phyloP scores from a whole-genome alignment of 2,113 vertebrate genomes.

The Ardeotis arabs region DNA sequence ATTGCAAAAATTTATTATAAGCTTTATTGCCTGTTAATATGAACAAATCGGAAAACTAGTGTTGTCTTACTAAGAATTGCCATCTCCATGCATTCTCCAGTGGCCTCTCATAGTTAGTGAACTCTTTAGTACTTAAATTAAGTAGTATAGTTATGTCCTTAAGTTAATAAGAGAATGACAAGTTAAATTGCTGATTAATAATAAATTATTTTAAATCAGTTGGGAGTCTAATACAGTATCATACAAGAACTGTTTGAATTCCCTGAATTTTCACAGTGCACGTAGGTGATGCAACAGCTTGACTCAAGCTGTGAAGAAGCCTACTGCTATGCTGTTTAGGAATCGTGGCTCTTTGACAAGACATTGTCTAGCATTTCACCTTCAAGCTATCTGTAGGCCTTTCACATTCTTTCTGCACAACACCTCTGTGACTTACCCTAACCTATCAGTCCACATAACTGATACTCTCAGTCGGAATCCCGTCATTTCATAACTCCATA shows the following conservation, averaged over 20 bases:
- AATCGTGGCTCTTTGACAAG: neutral
- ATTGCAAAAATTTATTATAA: neutral
- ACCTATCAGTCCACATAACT: neutral
- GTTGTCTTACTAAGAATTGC: neutral
- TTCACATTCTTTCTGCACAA: neutral
- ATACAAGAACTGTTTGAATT: neutral
- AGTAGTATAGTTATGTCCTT: neutral
- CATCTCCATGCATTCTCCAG: neutral
- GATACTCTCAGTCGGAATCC: neutral
- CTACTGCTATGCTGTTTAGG: rapidly evolving
- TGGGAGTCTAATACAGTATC: neutral
- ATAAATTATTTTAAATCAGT: neutral
- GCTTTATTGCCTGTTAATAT: neutral
- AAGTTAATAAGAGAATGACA: neutral
- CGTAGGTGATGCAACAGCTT: neutral
- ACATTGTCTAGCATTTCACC: neutral
- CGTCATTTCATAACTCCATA: neutral
- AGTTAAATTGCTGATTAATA: neutral
- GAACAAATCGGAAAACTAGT: neutral
- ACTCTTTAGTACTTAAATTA: neutral
- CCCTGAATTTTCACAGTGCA: neutral
- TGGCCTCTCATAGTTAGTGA: neutral
- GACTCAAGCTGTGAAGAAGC: neutral
- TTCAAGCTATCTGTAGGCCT: neutral
- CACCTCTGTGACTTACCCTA: neutral